Evolutionary conservation across 2,113 vertebrate genomes (phyloP).

Genomic region (Glaucomys volans): DNA sequence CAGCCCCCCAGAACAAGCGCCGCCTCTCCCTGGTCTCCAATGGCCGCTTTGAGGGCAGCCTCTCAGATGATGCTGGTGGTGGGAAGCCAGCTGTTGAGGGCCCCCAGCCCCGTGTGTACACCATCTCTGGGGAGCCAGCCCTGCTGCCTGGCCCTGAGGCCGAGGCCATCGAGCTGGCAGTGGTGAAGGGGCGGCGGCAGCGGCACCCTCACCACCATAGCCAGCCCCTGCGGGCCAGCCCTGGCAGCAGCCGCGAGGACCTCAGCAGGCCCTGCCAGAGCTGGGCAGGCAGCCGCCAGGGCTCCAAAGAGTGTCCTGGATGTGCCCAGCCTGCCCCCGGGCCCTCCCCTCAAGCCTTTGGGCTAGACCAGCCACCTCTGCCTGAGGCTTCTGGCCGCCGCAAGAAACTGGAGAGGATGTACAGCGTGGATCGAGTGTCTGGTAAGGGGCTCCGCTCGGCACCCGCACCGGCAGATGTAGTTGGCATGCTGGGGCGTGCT

Average conservation of each 20-base stretch:
- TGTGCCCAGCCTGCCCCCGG: conserved; percentile 87
- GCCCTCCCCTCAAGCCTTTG: conserved; percentile 91
- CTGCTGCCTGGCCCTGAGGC: conserved; percentile 91
- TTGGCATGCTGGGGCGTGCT: too few species aligned
- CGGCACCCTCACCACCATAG: conserved; percentile 88
- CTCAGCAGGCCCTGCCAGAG: conserved; percentile 88
- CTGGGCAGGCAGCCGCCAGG: conserved; percentile 90
- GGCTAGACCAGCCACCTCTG: conserved; percentile 90
- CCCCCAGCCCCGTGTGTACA: conserved; percentile 92
- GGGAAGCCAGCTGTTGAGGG: conserved; percentile 87
- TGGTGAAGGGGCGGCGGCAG: conserved; percentile 89
- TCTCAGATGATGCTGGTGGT: conserved; percentile 87
- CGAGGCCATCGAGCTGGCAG: conserved; percentile 93
- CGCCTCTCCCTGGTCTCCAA: conserved; percentile 90
- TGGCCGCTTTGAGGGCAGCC: conserved; percentile 89
- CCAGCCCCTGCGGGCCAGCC: conserved; percentile 89
- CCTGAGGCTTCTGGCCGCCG: conserved; percentile 87
- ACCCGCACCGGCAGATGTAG: fast-evolving
- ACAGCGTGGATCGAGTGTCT: conserved; percentile 93
- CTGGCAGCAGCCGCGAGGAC: conserved; percentile 88
- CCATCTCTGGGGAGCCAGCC: conserved; percentile 93
- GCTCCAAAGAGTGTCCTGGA: conserved; percentile 89
- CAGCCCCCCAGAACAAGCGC: conserved; percentile 90
- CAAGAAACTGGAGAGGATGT: conserved; percentile 96
- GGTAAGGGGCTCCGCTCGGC: conserved; percentile 82